Evolutionary conservation across 2,797 vertebrate genomes (phyloP).

Genomic region (Synanceia verrucosa): DNA sequence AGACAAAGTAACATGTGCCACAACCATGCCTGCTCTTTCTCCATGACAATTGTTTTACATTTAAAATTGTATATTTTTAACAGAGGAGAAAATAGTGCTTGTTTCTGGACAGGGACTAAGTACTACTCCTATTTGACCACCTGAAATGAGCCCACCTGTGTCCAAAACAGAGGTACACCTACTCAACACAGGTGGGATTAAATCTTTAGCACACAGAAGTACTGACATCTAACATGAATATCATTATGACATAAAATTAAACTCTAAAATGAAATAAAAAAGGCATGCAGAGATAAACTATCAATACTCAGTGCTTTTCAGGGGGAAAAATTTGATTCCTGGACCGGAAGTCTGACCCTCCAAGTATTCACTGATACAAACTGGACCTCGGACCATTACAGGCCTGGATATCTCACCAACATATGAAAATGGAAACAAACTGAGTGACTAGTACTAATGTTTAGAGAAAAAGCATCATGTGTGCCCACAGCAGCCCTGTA

Average conservation of each 20-base stretch:
- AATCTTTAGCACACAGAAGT: conserved; percentile 23
- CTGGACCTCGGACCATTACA: background rate
- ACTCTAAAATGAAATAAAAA: conserved; percentile 45
- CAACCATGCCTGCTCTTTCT: conserved; percentile 81
- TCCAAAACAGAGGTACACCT: background rate
- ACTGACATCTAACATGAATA: conserved; percentile 33
- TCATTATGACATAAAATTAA: conserved; percentile 28
- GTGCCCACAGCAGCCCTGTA: background rate
- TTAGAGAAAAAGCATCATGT: conserved; percentile 36
- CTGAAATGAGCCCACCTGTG: background rate
- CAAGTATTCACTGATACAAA: background rate
- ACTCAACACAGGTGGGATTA: background rate
- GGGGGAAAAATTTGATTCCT: background rate
- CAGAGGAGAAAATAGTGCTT: conserved; percentile 76
- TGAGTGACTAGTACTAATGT: background rate
- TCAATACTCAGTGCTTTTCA: conserved; percentile 13
- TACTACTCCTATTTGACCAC: background rate
- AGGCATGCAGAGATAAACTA: conserved; percentile 33
- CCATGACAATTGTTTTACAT: conserved; percentile 87
- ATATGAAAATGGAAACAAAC: conserved; percentile 28
- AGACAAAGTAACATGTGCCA: conserved; percentile 71
- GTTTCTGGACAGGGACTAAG: conserved; percentile 21
- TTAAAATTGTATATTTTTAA: conserved; percentile 84
- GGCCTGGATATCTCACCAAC: background rate
- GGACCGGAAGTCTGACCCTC: background rate